phyloP scores from a whole-genome alignment of 1,140 invertebrate species.

The Tetraneura akinire region DNA sequence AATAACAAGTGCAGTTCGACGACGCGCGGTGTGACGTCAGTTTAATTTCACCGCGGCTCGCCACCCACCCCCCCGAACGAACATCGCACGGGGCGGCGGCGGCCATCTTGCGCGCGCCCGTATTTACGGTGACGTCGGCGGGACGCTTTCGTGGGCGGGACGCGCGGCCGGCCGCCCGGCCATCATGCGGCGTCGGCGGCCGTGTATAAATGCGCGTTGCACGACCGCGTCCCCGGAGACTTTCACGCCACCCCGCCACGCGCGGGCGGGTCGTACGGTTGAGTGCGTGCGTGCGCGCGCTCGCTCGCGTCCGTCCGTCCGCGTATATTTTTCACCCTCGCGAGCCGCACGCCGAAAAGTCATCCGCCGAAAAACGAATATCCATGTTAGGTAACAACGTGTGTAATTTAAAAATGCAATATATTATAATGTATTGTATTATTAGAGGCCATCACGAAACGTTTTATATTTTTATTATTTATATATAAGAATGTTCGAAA shows the following conservation, averaged over 20 bases:
- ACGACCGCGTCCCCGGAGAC: not conserved
- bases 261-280: too few relatives aligned
- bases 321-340: constrained; percentile 4
- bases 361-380: constrained; percentile 6
- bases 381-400: too few relatives aligned
- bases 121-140: constrained; percentile 44
- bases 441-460: too few relatives aligned
- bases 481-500: too few relatives aligned
- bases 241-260: not conserved
- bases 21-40: constrained; percentile 13
- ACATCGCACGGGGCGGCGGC: constrained; percentile 4
- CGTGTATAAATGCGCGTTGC: not conserved
- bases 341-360: not conserved
- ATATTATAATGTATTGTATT: too few relatives aligned
- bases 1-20: not conserved
- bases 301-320: not conserved
- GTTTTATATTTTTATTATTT: too few relatives aligned
- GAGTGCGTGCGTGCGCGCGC: not conserved
- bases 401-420: too few relatives aligned
- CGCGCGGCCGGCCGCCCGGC: constrained; percentile 22
- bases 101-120: constrained; percentile 42
- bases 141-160: constrained; percentile 49
- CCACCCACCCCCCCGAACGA: not conserved
- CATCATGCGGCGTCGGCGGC: constrained; percentile 23
- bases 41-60: constrained; percentile 22